Conservation (phyloP, 2,888 invertebrate genomes). For the Girardia tigrina region DNA sequence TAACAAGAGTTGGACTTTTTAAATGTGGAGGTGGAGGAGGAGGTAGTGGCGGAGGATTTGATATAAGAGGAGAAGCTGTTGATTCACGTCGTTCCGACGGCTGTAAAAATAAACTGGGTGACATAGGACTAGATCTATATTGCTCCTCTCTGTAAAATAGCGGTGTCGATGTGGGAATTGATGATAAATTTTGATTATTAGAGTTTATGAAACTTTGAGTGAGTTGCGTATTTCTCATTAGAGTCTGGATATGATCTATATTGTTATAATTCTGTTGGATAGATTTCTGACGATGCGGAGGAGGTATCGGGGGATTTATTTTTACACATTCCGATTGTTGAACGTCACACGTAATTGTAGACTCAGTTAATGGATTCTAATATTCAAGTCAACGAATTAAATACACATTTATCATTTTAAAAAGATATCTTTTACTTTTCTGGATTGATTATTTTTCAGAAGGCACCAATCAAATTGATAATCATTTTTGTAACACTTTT, state of each 20-base stretch:
- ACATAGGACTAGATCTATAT: slow-evolving; percentile 11
- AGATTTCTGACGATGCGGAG: not conserved
- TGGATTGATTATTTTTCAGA: slow-evolving; percentile 1
- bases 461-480: slow-evolving; percentile 39
- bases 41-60: slow-evolving; percentile 19
- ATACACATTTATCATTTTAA: not conserved
- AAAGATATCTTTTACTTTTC: not conserved
- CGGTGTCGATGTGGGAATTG: not conserved
- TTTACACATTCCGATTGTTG: not conserved
- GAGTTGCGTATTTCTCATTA: slow-evolving; percentile 6
- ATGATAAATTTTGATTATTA: not conserved
- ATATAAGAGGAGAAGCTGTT: not conserved
- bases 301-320: not conserved
- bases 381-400: not conserved
- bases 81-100: not conserved
- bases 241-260: slow-evolving; percentile 14
- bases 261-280: slow-evolving; percentile 6
- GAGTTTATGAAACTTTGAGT: slow-evolving; percentile 3
- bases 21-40: not conserved
- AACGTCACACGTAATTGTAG: not conserved
- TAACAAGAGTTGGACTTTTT: not conserved
- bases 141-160: slow-evolving; percentile 6
- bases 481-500: slow-evolving; percentile 36
- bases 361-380: slow-evolving; percentile 7
- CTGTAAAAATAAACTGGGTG: slow-evolving; percentile 12